Conservation (phyloP, 2,888 invertebrate species). For the Pristionchus fissidentatus region DNA sequence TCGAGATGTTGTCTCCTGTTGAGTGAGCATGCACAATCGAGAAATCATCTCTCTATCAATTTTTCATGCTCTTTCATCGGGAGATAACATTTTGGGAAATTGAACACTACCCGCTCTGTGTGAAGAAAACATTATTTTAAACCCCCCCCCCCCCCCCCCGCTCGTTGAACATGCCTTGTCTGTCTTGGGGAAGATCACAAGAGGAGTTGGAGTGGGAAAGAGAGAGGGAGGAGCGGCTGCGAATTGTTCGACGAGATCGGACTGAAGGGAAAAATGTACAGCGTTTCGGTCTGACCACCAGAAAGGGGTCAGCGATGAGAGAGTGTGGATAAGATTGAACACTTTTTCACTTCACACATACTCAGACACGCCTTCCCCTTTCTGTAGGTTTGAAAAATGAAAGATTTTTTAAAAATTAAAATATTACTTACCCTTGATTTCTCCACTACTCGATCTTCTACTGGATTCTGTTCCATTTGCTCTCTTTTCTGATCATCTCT, state of each 20-base stretch:
- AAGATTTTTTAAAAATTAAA: background rate
- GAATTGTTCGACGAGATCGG: background rate
- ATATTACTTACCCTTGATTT: background rate
- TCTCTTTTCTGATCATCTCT: background rate
- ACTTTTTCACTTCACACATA: background rate
- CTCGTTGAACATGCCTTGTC: slow-evolving; percentile 1
- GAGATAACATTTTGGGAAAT: background rate
- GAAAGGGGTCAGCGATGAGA: no score
- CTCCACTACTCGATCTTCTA: background rate
- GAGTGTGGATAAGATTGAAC: background rate
- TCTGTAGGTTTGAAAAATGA: background rate
- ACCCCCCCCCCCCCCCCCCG: background rate
- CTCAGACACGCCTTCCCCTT: no score
- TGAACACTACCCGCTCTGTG: background rate
- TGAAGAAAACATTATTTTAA: no score
- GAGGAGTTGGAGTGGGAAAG: slow-evolving; percentile 29
- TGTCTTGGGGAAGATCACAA: slow-evolving; percentile 7
- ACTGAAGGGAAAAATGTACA: no score
- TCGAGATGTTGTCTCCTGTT: no score
- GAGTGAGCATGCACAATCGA: no score
- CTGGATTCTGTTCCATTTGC: background rate
- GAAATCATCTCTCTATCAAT: no score
- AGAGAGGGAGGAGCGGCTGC: slow-evolving; percentile 15
- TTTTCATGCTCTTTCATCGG: no score
- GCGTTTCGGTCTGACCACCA: no score